Evolutionary conservation across 2,113 vertebrate species (phyloP).

Genomic region (Chamaea fasciata): DNA sequence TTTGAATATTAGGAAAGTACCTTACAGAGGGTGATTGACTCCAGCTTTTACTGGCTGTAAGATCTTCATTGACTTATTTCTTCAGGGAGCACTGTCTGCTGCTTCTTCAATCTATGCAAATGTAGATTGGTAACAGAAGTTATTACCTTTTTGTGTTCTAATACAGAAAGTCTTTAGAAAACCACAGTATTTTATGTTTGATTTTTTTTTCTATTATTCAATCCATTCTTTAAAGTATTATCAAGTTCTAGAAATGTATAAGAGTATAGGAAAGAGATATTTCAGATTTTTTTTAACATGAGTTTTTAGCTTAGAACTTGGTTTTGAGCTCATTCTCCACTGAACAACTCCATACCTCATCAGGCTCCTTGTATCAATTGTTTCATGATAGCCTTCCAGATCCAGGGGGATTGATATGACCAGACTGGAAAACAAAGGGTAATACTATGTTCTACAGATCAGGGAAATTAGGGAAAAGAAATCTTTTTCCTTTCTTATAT

Average conservation of each 20-base stretch:
- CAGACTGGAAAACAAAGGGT: background rate
- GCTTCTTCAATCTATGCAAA: background rate
- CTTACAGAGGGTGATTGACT: background rate
- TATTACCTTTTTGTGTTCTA: background rate
- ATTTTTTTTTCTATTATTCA: background rate
- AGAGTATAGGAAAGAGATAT: background rate
- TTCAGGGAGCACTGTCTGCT: background rate
- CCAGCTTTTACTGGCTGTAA: background rate
- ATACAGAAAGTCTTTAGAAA: background rate
- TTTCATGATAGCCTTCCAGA: background rate
- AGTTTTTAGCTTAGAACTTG: background rate
- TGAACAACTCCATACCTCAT: background rate
- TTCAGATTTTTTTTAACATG: background rate
- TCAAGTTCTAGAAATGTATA: background rate
- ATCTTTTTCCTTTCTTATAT: background rate
- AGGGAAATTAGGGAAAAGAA: background rate
- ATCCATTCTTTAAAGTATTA: background rate
- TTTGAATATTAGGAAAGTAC: background rate
- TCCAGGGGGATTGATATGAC: background rate
- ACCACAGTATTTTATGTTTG: background rate
- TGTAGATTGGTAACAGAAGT: background rate
- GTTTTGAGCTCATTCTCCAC: background rate
- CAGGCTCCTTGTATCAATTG: background rate
- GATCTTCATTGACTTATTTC: background rate
- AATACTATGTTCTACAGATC: background rate